Evolutionary conservation across 2,113 vertebrate genomes (phyloP).

Genomic region (Lepisosteus oculatus): DNA sequence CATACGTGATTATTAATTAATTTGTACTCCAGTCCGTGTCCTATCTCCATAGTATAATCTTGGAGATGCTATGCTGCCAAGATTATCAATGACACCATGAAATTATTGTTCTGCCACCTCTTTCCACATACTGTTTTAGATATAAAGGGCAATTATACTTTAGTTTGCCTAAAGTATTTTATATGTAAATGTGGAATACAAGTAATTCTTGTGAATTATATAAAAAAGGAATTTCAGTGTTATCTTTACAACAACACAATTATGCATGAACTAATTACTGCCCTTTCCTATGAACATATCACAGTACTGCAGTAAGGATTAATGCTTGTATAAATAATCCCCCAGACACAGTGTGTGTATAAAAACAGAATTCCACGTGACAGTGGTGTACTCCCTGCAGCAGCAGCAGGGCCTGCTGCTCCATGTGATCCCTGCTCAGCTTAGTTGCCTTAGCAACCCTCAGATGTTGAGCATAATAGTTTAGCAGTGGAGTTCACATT

Average conservation of each 20-base stretch:
- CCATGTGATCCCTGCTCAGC: conserved; percentile 19
- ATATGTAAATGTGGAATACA: too few species aligned
- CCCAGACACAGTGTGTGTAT: conserved; percentile 35
- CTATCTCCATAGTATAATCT: too few species aligned
- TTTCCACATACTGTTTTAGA: too few species aligned
- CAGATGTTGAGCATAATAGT: conserved; percentile 49
- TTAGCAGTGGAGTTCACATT: conserved; percentile 45
- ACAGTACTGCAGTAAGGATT: conserved; percentile 38
- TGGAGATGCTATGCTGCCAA: too few species aligned
- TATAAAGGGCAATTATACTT: too few species aligned
- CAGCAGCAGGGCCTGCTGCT: conserved; percentile 32
- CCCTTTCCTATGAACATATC: background rate
- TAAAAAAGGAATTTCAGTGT: background rate
- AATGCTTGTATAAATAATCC: conserved; percentile 38
- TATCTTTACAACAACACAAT: conserved; percentile 13
- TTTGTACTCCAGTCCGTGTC: too few species aligned
- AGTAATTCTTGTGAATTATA: too few species aligned
- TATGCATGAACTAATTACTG: conserved; percentile 28
- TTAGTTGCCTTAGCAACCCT: conserved; percentile 61
- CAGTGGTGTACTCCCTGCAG: conserved; percentile 35
- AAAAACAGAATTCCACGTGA: conserved; percentile 49
- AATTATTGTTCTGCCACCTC: too few species aligned
- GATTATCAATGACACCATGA: too few species aligned
- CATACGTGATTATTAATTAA: too few species aligned
- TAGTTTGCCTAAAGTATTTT: too few species aligned